Base-by-base conservation (phyloP, 2,888 invertebrate genomes). In the Rapana venosa region DNA sequence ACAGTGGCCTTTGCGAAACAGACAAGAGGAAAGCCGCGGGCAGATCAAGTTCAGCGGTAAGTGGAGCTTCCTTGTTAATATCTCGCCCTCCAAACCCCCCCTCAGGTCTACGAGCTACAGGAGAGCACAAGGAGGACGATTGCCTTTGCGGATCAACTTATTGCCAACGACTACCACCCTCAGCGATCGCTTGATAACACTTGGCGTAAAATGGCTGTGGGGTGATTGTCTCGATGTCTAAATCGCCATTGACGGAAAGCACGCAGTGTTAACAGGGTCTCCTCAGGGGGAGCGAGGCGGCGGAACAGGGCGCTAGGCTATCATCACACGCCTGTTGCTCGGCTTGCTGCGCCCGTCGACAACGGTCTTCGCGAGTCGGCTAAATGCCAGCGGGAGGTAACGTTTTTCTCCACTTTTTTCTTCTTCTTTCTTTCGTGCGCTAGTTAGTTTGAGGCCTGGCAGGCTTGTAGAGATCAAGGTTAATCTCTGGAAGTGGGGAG, bases 1-100 rank as follows among this genome's bases (percentile, higher is more conserved):
- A 83, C 47, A 47, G 81, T 83, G 81, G 81, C 81, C 81, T 83
- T 83, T 83, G 81, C 81, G 81, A 83, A 83, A 83, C 81, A 83
- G 81, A 83, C 81, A 83, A 83, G 81, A 83, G 81, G 81, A 83
- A 30, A 83, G 81, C 81, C 81, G 36, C 36, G 13, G 47, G 81
- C 81, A 26, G 81, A 83, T 83, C 81, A 83, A 83, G 47, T 83
- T 83, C 81, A 47, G 81, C 81, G 36, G 81, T 83, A 83, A 83
- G 36, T 36, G 81, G 81, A 83, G 81, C 81, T 83, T 83, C 81
- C 47, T 83, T 47, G 81, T 83, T 36, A 83, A 36, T 83, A 83
- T 36, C 47, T 83, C 26, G 15, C 66, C 47, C 47, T 83, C 26
- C 6, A 83, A 47, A 83, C 1, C 13, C 74, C 66, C 74, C n/a